Base-by-base conservation (phyloP, 2,113 vertebrate genomes). In the Sorex araneus region DNA sequence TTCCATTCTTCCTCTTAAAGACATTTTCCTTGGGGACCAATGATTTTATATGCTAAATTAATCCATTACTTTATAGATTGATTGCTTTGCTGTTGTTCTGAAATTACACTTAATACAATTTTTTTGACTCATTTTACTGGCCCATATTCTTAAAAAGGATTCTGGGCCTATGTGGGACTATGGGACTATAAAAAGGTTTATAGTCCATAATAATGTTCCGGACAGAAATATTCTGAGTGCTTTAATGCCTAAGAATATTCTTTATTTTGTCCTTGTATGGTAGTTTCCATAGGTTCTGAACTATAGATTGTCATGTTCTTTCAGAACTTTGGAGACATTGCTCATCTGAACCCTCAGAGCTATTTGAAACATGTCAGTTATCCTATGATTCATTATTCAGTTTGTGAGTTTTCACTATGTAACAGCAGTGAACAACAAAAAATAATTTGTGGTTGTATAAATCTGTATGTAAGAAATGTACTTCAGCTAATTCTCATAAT, bases 281-380 rank as follows among this genome's bases (percentile, higher is more conserved):
- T 71, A 85, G 16, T 86, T 89, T 90, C 69, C 32, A 43, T 32
- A 87, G 47, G 69, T 88, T 90, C 45, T 43, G 47, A 76, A 66
- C 87, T 87, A 40, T 67, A 92, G 13, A 34, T 40, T 40, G 40
- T 57, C 45, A 89, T 47, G 73, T 70, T 43, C 67, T 80, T 63
- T 80, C 75, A 76, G 73, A 94, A 92, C 30, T 79, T 74, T 57
- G 74, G 47, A 50, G 43, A 87, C 5, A 84, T 36, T 27, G 15
- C 21, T 36, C 43, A 82, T 80, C 77, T 76, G 87, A 83, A 87
- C 25, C 8, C 19, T 89, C 66, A 74, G 34, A 71, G 60, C 40
- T 76, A 0, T 78, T 77, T 81, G 23, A 36, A 69, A 87, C 40
- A 40, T 12, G 67, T 18, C 66, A 81, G 18, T 82, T 27, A 78